phyloP scores from a whole-genome alignment of 2,888 invertebrate species.

The Pycnomerus fuliginosus region DNA sequence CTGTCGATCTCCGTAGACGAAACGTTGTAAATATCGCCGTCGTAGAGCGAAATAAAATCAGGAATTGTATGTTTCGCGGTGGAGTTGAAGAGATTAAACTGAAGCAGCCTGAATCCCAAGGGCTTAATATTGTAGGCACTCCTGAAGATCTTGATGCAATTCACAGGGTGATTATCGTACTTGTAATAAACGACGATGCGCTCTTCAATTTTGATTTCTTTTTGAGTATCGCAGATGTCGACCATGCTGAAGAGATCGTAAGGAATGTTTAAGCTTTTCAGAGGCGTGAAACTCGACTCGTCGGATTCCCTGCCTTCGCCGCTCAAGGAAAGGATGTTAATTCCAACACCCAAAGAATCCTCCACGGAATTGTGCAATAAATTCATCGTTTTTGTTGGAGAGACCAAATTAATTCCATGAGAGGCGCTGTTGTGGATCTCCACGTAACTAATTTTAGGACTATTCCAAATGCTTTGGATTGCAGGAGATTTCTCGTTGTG shows the following conservation, averaged over 20 bases:
- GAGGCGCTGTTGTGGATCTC: slow-evolving; percentile 82
- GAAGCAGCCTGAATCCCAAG: slow-evolving; percentile 85
- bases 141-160: slow-evolving; percentile 96
- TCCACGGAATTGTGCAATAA: slow-evolving; percentile 73
- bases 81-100: slow-evolving; percentile 90
- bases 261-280: slow-evolving; percentile 79
- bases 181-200: slow-evolving; percentile 92
- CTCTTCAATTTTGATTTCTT: slow-evolving; percentile 87
- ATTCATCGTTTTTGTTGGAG: slow-evolving; percentile 80
- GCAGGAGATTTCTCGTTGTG: slow-evolving; percentile 95
- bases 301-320: slow-evolving; percentile 89
- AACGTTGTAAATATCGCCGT: slow-evolving; percentile 89
- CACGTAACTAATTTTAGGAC: slow-evolving; percentile 78
- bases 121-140: slow-evolving; percentile 82
- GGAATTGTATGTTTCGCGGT: slow-evolving; percentile 77
- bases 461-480: slow-evolving; percentile 84
- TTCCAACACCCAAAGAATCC: slow-evolving; percentile 84
- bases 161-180: slow-evolving; percentile 93
- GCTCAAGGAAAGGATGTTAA: slow-evolving; percentile 86
- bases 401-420: slow-evolving; percentile 89
- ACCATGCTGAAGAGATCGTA: slow-evolving; percentile 92
- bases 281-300: slow-evolving; percentile 84
- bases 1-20: slow-evolving; percentile 71
- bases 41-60: slow-evolving; percentile 83
- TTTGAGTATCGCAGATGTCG: slow-evolving; percentile 94